Conservation (phyloP, 2,888 invertebrate species). For the Arctia plantaginis region DNA sequence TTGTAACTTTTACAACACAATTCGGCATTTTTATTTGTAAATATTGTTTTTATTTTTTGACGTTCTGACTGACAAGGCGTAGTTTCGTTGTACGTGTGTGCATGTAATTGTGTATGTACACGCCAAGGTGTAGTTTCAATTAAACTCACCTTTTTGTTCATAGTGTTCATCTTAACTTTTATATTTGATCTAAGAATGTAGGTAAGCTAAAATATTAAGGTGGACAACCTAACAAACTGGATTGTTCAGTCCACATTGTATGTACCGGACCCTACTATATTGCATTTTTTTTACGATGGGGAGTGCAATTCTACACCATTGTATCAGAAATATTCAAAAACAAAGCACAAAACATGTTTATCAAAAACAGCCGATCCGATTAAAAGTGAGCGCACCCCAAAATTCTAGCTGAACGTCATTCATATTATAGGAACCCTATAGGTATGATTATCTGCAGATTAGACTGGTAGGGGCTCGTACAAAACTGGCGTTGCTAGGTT, state of each 20-base stretch:
- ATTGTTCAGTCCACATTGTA: neutral
- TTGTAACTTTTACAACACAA: too few relatives aligned
- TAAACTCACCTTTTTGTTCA: too few relatives aligned
- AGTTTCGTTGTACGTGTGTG: too few relatives aligned
- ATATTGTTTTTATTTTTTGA: too few relatives aligned
- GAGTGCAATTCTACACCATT: neutral
- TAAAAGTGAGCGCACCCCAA: constrained; percentile 35
- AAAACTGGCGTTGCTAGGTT: constrained; percentile 81
- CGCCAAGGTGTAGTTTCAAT: too few relatives aligned
- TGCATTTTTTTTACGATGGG: neutral
- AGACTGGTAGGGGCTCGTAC: constrained; percentile 77
- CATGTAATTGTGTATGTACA: too few relatives aligned
- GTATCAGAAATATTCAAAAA: neutral
- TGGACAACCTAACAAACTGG: neutral
- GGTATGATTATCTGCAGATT: constrained; percentile 81
- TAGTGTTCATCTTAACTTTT: too few relatives aligned
- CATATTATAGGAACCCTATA: constrained; percentile 74
- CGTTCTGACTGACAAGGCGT: too few relatives aligned
- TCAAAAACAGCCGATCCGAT: constrained; percentile 3
- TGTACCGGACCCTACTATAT: neutral
- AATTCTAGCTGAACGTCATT: constrained; percentile 68
- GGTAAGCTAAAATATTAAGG: too few relatives aligned
- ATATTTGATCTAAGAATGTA: too few relatives aligned
- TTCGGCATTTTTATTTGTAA: too few relatives aligned
- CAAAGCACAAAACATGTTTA: neutral